phyloP scores from a whole-genome alignment of 2,888 invertebrate species.

The Ferrisia virgata region DNA sequence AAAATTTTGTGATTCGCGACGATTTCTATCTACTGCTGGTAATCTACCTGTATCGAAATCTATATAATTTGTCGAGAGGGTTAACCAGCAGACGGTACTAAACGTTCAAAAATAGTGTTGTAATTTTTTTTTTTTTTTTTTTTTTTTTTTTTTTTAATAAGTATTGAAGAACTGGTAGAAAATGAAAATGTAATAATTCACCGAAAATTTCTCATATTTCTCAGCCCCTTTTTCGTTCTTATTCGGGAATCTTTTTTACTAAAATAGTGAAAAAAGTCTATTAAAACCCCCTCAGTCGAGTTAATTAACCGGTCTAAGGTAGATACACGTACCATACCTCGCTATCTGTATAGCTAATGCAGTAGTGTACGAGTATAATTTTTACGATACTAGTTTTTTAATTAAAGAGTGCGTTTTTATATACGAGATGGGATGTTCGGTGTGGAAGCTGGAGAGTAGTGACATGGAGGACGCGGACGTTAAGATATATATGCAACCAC shows the following conservation, averaged over 20 bases:
- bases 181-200: not conserved
- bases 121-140: too few species aligned
- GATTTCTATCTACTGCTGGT: too few species aligned
- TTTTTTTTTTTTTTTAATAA: not conserved
- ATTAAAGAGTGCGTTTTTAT: not conserved
- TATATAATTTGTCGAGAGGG: too few species aligned
- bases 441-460: not conserved
- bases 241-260: not conserved
- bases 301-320: slow-evolving; percentile 1
- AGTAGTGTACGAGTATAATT: too few species aligned
- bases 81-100: too few species aligned
- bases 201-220: not conserved
- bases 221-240: not conserved
- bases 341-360: too few species aligned
- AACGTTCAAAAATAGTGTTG: too few species aligned
- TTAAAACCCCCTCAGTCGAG: not conserved
- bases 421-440: not conserved
- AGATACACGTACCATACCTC: too few species aligned
- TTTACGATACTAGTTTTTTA: not conserved
- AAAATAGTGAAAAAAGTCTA: not conserved
- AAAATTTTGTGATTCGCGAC: too few species aligned
- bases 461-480: not conserved
- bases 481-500: not conserved
- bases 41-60: too few species aligned
- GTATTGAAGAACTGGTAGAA: not conserved